These are phyloP conservation scores for Budorcas taxicolor DNA, from an alignment of 2,113 vertebrate genomes.

Conservation along the genomic window DNA sequence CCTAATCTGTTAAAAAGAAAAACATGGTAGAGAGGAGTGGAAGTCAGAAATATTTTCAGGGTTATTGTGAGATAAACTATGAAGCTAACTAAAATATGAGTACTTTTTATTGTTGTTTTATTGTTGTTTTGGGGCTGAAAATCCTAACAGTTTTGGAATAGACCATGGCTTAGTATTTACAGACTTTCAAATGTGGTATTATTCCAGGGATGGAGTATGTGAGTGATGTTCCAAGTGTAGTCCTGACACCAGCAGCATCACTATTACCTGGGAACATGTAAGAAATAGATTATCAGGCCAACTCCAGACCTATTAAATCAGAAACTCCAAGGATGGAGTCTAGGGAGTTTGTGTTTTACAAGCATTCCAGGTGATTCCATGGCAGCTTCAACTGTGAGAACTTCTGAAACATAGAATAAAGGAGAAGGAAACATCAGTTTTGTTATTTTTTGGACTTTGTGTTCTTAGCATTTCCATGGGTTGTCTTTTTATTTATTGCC, in stretches of 20 bases:
- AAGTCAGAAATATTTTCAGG: not conserved
- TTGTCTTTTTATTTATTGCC: not conserved
- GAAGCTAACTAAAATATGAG: not conserved
- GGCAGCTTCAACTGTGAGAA: not conserved
- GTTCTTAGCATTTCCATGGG: not conserved
- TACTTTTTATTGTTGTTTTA: not conserved
- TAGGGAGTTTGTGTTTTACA: not conserved
- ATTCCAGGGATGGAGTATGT: not conserved
- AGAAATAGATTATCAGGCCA: not conserved
- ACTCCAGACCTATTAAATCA: not conserved
- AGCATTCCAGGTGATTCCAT: not conserved
- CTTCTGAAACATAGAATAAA: not conserved
- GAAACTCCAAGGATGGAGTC: not conserved
- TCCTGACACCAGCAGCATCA: not conserved
- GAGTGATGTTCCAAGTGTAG: not conserved
- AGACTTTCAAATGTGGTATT: not conserved
- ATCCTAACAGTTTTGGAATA: not conserved
- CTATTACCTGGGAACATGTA: not conserved
- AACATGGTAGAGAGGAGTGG: not conserved
- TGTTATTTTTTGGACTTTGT: not conserved
- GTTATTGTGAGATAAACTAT: not conserved
- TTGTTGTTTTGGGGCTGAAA: not conserved
- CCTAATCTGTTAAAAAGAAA: not conserved
- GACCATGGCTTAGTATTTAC: not conserved
- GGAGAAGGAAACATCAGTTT: not conserved